Percentiles rank a stretch among this genome's conserved stretches.
Evolutionary conservation across 1,140 invertebrate species (phyloP).

Genomic region (Palaemon carinicauda): DNA sequence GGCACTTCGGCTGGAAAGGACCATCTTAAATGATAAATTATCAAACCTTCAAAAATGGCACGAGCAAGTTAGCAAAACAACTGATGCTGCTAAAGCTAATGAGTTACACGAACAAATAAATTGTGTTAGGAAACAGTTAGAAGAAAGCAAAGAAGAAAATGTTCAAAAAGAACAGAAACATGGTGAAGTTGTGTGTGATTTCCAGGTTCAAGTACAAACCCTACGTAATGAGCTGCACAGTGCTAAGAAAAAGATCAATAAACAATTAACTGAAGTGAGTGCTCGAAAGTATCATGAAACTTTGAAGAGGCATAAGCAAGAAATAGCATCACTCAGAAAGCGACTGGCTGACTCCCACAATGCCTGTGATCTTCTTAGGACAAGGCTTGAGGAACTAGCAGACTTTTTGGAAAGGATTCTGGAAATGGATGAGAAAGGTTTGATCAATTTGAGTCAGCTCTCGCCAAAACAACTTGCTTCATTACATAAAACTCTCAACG

Average conservation of each 20-base stretch:
- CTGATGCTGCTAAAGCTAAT: background rate
- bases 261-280: slow-evolving; percentile 26
- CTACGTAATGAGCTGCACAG: slow-evolving; percentile 41
- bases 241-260: slow-evolving; percentile 30
- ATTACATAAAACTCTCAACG: slow-evolving; percentile 69
- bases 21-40: slow-evolving; percentile 36
- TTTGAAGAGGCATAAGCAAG: slow-evolving; percentile 53
- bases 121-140: background rate
- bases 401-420: slow-evolving; percentile 77
- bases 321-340: slow-evolving; percentile 57
- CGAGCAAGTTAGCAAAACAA: background rate
- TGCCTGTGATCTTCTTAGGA: slow-evolving; percentile 72
- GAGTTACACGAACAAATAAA: background rate
- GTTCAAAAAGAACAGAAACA: background rate
- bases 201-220: slow-evolving; percentile 20
- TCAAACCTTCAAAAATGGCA: slow-evolving; percentile 24
- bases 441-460: slow-evolving; percentile 65
- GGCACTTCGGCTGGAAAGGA: slow-evolving; percentile 39
- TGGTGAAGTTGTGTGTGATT: background rate
- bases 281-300: slow-evolving; percentile 51
- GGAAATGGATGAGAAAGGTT: slow-evolving; percentile 69
- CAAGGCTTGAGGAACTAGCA: slow-evolving; percentile 75
- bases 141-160: slow-evolving; percentile 18
- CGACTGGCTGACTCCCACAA: slow-evolving; percentile 70
- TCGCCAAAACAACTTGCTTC: slow-evolving; percentile 67